These are phyloP conservation scores for Grapholita molesta DNA, from an alignment of 1,140 invertebrate species.

Conservation along the genomic window DNA sequence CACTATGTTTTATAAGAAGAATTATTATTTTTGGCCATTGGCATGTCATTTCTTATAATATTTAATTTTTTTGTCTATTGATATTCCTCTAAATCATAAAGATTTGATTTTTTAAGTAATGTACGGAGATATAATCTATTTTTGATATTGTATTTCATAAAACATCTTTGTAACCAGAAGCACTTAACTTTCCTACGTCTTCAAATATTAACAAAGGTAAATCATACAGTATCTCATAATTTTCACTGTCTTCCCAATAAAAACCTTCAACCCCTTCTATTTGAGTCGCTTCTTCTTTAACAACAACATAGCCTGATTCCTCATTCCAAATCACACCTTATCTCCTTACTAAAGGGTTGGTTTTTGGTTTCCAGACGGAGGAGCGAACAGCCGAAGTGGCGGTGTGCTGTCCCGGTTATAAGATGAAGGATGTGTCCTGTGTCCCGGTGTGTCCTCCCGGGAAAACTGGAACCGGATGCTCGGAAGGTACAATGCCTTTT, in stretches of 20 bases:
- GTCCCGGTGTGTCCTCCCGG: slow-evolving; percentile 71
- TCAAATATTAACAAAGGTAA: no score
- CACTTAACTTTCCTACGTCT: no score
- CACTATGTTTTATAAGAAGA: no score
- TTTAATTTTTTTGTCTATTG: no score
- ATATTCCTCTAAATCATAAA: no score
- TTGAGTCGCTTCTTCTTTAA: background rate
- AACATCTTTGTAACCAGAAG: no score
- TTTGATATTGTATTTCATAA: no score
- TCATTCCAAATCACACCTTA: background rate
- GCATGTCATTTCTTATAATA: no score
- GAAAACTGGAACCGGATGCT: slow-evolving; percentile 67
- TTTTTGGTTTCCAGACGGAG: slow-evolving; percentile 64
- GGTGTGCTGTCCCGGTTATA: slow-evolving; percentile 77
- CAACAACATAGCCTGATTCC: background rate
- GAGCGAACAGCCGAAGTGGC: slow-evolving; percentile 68
- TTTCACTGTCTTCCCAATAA: background rate
- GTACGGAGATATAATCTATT: no score
- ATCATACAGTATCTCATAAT: background rate
- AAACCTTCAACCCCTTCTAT: background rate
- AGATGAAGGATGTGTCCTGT: slow-evolving; percentile 71
- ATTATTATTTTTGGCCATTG: no score
- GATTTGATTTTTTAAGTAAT: no score
- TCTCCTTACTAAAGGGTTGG: slow-evolving; percentile 29
- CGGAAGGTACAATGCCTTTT: slow-evolving; percentile 53